phyloP scores from a whole-genome alignment of 2,888 invertebrate species.

The Spodoptera picta region DNA sequence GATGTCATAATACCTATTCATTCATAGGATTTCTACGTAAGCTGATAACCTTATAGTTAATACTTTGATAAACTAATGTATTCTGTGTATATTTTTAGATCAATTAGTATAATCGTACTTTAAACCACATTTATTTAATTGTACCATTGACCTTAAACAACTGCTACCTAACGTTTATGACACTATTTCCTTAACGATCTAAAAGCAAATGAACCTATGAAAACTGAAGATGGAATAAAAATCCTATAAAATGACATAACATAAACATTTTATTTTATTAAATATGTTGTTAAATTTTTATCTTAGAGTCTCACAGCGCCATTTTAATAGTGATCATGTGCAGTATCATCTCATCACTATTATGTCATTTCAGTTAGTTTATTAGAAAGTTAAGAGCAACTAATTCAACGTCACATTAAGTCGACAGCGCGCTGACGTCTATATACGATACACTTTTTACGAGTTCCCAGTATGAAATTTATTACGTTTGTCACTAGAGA shows the following conservation, averaged over 20 bases:
- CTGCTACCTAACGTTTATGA: too few relatives aligned
- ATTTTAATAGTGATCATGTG: slow-evolving; percentile 56
- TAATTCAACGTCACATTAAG: slow-evolving; percentile 80
- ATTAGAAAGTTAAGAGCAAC: slow-evolving; percentile 74
- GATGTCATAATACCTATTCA: too few relatives aligned
- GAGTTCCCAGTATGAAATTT: slow-evolving; percentile 78
- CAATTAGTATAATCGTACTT: too few relatives aligned
- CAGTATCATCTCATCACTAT: slow-evolving; percentile 57
- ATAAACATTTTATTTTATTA: slow-evolving; percentile 31
- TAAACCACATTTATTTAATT: too few relatives aligned
- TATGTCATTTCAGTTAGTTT: slow-evolving; percentile 72
- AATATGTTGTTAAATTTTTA: slow-evolving; percentile 34
- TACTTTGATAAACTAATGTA: too few relatives aligned
- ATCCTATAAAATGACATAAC: slow-evolving; percentile 15
- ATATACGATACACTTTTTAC: slow-evolving; percentile 79
- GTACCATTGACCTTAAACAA: too few relatives aligned
- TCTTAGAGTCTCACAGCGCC: slow-evolving; percentile 26
- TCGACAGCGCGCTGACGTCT: slow-evolving; percentile 74
- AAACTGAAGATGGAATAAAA: slow-evolving; percentile 6
- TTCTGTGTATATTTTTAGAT: too few relatives aligned
- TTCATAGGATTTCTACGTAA: too few relatives aligned
- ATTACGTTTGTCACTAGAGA: slow-evolving; percentile 78
- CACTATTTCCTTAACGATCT: too few relatives aligned
- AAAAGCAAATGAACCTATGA: slow-evolving; percentile 36
- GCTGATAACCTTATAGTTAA: too few relatives aligned